These are phyloP conservation scores for Leptopilina myrica DNA, from an alignment of 2,888 invertebrate genomes.

Conservation along the genomic window DNA sequence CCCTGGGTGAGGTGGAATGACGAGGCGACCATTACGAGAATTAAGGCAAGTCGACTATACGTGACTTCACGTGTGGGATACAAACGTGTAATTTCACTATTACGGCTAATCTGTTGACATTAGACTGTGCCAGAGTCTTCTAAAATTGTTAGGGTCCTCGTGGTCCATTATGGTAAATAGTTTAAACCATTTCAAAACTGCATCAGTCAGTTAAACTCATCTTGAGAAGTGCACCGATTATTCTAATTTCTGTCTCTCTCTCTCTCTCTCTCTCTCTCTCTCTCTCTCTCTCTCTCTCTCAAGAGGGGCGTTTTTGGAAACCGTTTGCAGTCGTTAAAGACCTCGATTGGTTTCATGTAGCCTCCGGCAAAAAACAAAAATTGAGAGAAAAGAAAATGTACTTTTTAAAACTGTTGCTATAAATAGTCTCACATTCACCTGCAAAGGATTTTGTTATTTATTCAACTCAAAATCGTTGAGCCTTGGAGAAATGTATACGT, in stretches of 20 bases:
- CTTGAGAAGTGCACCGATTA: conserved; percentile 60
- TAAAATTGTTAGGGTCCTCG: conserved; percentile 64
- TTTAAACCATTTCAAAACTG: conserved; percentile 65
- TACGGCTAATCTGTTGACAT: conserved; percentile 77
- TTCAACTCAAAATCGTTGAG: background rate
- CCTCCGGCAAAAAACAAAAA: conserved; percentile 27
- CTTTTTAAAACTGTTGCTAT: background rate
- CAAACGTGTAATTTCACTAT: conserved; percentile 76
- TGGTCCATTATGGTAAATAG: conserved; percentile 73
- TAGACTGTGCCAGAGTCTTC: conserved; percentile 63
- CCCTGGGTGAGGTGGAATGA: conserved; percentile 48
- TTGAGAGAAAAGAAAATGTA: background rate
- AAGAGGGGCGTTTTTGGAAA: conserved; percentile 19
- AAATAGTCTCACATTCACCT: background rate
- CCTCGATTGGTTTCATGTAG: conserved; percentile 17
- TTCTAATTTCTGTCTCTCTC: conserved; percentile 66
- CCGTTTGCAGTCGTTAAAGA: conserved; percentile 39
- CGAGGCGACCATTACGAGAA: conserved; percentile 64
- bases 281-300: conserved; percentile 59
- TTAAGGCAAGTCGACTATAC: conserved; percentile 61
- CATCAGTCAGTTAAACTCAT: conserved; percentile 34
- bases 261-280: too few species aligned
- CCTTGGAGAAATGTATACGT: background rate
- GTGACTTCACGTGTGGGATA: conserved; percentile 65
- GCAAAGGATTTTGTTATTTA: background rate